A percentile compares a stretch with the other conserved stretches of the same genome.
Conservation (phyloP, 2,113 vertebrate genomes). For the Tapirus terrestris region DNA sequence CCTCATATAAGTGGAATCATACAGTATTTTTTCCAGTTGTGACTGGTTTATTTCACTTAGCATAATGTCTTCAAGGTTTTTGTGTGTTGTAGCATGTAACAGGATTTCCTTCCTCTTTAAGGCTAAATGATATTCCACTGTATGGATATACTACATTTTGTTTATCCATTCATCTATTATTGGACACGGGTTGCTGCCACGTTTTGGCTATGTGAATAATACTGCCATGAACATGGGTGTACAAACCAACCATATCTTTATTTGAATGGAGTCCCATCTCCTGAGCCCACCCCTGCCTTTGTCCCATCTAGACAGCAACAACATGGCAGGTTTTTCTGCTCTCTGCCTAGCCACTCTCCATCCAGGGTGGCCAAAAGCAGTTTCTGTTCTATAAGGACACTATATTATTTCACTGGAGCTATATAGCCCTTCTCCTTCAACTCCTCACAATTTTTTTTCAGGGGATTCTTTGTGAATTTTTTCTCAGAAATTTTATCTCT, state of each 20-base stretch:
- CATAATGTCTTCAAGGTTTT: not conserved
- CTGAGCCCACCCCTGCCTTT: not conserved
- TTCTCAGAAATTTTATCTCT: not conserved
- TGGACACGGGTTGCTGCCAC: not conserved
- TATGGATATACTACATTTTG: not conserved
- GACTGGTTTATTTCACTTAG: not conserved
- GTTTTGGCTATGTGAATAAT: not conserved
- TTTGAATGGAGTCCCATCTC: not conserved
- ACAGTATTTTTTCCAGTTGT: not conserved
- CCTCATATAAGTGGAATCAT: not conserved
- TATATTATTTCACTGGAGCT: not conserved
- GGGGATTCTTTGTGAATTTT: not conserved
- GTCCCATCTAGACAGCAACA: not conserved
- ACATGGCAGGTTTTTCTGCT: not conserved
- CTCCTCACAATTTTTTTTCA: not conserved
- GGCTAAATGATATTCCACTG: not conserved
- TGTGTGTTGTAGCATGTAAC: not conserved
- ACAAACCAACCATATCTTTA: not conserved
- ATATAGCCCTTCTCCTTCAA: not conserved
- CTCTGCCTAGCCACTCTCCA: not conserved
- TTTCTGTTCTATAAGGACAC: not conserved
- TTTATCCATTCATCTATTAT: not conserved
- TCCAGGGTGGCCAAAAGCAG: not conserved
- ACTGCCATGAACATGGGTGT: not conserved
- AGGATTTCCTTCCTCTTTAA: not conserved